A percentile compares a stretch with the other conserved stretches of the same genome.
phyloP scores from a whole-genome alignment of 2,888 invertebrate genomes.

The Spodoptera picta region DNA sequence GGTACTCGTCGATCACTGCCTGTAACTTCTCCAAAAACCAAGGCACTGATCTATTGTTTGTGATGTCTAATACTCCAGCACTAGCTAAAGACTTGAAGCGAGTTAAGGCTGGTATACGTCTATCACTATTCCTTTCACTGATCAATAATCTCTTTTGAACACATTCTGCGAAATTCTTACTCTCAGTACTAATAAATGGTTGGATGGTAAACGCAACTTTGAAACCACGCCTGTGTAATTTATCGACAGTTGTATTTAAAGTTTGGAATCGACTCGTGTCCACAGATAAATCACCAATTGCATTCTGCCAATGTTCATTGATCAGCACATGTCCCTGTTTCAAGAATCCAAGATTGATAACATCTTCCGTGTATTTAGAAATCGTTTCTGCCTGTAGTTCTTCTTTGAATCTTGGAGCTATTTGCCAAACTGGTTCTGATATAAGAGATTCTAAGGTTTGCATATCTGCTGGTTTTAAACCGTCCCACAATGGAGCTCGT shows the following conservation, averaged over 20 bases:
- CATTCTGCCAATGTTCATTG: constrained; percentile 95
- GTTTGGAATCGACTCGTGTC: constrained; percentile 93
- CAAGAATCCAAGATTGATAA: constrained; percentile 93
- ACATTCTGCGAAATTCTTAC: constrained; percentile 94
- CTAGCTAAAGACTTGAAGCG: constrained; percentile 94
- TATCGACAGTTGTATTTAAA: constrained; percentile 93
- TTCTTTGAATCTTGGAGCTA: constrained; percentile 91
- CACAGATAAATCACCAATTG: constrained; percentile 95
- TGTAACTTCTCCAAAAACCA: constrained; percentile 94
- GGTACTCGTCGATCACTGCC: constrained; percentile 91
- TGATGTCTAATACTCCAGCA: constrained; percentile 95
- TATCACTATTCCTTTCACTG: constrained; percentile 93
- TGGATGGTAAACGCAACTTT: constrained; percentile 96
- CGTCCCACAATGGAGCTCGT: constrained; percentile 92
- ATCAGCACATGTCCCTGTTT: constrained; percentile 94
- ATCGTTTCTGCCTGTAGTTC: constrained; percentile 92
- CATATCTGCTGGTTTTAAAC: constrained; percentile 93
- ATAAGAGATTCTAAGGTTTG: constrained; percentile 92
- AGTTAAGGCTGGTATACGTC: constrained; percentile 94
- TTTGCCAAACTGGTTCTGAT: constrained; percentile 96
- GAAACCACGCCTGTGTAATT: constrained; percentile 94
- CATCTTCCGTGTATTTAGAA: constrained; percentile 94
- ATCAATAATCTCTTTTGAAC: constrained; percentile 93
- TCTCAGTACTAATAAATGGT: constrained; percentile 96
- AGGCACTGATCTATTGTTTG: constrained; percentile 93